phyloP scores from a whole-genome alignment of 2,113 vertebrate species.

The Megaptera novaeangliae region DNA sequence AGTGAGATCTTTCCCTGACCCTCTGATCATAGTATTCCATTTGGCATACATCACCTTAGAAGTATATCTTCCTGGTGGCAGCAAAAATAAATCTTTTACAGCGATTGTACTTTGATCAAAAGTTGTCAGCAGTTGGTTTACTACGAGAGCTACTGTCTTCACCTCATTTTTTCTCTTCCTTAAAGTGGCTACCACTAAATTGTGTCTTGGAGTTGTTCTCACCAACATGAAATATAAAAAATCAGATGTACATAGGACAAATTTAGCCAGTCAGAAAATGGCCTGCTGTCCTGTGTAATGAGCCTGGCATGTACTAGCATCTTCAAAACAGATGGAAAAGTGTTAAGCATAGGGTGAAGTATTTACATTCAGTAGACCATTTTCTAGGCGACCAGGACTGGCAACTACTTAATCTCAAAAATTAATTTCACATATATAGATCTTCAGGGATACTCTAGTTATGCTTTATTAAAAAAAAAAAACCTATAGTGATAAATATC shows the following conservation, averaged over 20 bases:
- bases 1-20: neutral
- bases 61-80: neutral
- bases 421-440: neutral
- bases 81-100: neutral
- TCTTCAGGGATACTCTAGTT: constrained; percentile 24
- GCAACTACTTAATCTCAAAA: neutral
- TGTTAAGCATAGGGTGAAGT: neutral
- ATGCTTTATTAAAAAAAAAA: neutral
- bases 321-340: neutral
- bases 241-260: neutral
- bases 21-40: neutral
- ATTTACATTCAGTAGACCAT: neutral
- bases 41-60: neutral
- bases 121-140: neutral
- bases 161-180: neutral
- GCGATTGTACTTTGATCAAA: neutral
- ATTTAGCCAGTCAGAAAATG: neutral
- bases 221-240: neutral
- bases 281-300: neutral
- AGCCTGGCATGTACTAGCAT: neutral
- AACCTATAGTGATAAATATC: constrained; percentile 15
- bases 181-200: neutral
- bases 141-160: neutral
- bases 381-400: neutral
- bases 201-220: neutral